Evolutionary conservation across 2,797 vertebrate species (phyloP).

Genomic region (Sebastes ruberrimus): DNA sequence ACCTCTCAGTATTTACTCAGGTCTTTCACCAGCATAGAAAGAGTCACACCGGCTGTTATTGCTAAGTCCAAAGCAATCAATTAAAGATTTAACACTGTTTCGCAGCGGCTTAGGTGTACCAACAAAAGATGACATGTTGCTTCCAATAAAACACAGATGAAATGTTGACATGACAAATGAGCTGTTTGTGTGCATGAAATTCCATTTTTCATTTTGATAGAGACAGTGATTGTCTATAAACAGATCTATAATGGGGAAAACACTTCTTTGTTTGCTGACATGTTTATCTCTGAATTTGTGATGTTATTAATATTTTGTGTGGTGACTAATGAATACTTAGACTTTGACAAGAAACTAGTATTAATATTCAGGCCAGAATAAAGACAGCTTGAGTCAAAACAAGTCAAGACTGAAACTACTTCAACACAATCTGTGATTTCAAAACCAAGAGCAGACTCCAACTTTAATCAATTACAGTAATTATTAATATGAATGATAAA

Average conservation of each 20-base stretch:
- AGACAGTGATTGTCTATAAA: background rate
- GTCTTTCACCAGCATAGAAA: background rate
- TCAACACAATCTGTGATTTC: background rate
- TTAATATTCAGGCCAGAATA: background rate
- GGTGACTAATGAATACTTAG: background rate
- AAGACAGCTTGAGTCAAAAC: background rate
- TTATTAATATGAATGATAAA: background rate
- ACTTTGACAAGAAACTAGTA: background rate
- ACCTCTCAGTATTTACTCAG: constrained; percentile 5
- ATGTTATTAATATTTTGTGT: background rate
- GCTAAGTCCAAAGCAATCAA: constrained; percentile 24
- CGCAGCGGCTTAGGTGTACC: constrained; percentile 24
- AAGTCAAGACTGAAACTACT: background rate
- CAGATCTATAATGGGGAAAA: background rate
- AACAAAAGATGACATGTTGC: constrained; percentile 19
- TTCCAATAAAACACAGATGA: background rate
- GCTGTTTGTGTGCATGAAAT: constrained; percentile 1
- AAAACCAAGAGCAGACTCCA: background rate
- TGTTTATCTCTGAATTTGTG: constrained; percentile 12
- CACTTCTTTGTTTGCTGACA: background rate
- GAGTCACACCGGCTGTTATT: background rate
- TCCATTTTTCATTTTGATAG: background rate
- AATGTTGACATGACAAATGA: constrained; percentile 18
- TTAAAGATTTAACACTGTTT: constrained; percentile 8
- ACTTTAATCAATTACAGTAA: background rate